Evolutionary conservation across 2,113 vertebrate species (phyloP).

Genomic region (Pterocles gutturalis): DNA sequence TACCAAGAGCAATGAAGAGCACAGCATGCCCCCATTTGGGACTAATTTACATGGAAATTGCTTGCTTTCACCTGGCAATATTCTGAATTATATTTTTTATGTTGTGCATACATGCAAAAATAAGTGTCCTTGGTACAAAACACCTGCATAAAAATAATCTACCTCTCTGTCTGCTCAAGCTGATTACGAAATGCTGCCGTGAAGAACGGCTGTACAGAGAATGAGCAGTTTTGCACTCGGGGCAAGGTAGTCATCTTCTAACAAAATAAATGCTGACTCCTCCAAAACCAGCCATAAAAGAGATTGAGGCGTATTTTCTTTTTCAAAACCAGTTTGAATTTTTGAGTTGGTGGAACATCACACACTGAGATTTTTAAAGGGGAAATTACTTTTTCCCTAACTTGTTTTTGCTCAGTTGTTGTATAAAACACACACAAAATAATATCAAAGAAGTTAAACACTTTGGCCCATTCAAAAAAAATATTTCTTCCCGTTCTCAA

Average conservation of each 20-base stretch:
- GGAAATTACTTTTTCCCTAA: background rate
- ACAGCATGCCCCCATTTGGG: background rate
- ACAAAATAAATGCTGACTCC: background rate
- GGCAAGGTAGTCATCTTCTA: background rate
- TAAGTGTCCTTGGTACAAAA: conserved; percentile 38
- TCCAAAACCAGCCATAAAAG: background rate
- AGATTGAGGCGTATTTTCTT: background rate
- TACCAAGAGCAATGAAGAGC: conserved; percentile 40
- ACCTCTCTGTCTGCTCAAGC: background rate
- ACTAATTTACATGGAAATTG: conserved; percentile 70
- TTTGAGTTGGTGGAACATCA: background rate
- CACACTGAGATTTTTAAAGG: background rate
- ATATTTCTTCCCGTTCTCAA: background rate
- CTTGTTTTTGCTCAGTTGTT: background rate
- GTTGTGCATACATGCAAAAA: conserved; percentile 31
- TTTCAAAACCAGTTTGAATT: background rate
- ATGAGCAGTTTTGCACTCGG: background rate
- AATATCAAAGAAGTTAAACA: background rate
- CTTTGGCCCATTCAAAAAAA: background rate
- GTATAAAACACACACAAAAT: background rate
- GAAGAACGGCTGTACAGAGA: background rate
- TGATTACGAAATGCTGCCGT: background rate
- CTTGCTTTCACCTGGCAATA: conserved; percentile 42
- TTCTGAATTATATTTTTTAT: conserved; percentile 30
- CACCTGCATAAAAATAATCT: conserved; percentile 21